Base-by-base conservation (phyloP, 2,113 vertebrate genomes). In the Romanogobio albipinnatus region DNA sequence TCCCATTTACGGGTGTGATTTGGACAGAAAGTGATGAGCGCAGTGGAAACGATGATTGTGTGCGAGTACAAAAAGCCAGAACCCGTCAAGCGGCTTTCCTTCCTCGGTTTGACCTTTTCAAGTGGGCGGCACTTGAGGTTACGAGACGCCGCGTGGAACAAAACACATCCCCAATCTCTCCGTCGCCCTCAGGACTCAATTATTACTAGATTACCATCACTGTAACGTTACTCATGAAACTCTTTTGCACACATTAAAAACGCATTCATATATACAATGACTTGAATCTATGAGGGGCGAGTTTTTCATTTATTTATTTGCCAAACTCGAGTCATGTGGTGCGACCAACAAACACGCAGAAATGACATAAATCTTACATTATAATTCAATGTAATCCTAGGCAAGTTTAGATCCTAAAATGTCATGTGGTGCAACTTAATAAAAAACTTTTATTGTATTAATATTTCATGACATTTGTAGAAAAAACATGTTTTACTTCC, bases 11-110 rank as follows among this genome's bases (percentile, higher is more conserved):
- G 51, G 53, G 10, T 29, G 68, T 81, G 73, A 74, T 82, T 83
- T 84, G 85, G 82, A 89, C 77, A 80, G 82, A 87, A 89, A 87
- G 51, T 88, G 85, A 85, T 89, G 87, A 87, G 84, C 64, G 36
- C 76, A 68, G 87, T 87, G 83, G 84, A 84, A 89, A 89, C 26
- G 58, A 39, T 59, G 71, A 81, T 64, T 66, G 79, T 82, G 82
- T 84, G 82, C 73, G 81, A 49, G 26, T 51, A 64, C 24, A 74
- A 70, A 88, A 64, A 86, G 64, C 19, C 58, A 17, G 81, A 86
- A 71, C 81, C 76, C 64, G 80, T 81, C 84, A 74, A 62, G 66
- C 76, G 66, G 24, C 53, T 76, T 85, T 81, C 78, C 51, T 85
- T 88, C 74, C 19, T 43, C 84, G 77, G 47, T 82, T 83, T 88